Evolutionary conservation across 37 sponge, comb jelly and placozoan species (phyloP), one percentile per base, ranked within the genome.

Genomic region (Haliclona indistincta): DNA sequence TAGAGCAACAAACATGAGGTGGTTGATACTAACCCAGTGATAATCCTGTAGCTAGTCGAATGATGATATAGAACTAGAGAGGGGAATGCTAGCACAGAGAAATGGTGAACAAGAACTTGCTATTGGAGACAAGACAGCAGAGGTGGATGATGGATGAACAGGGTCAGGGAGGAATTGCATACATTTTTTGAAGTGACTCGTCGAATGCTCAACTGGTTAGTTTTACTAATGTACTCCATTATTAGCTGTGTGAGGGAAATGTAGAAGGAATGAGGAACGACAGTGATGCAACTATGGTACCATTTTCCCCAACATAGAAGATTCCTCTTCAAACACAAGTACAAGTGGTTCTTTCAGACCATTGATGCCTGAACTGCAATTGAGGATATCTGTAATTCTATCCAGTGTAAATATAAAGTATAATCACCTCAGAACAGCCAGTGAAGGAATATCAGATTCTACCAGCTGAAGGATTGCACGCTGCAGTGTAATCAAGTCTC

Each of bases 271-370:
- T n/a, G n/a, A n/a, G n/a, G n/a, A n/a, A n/a, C n/a, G n/a, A n/a
- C n/a, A n/a, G n/a, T n/a, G n/a, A n/a, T n/a, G n/a, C n/a, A n/a
- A n/a, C n/a, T n/a, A n/a, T n/a, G n/a, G n/a, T n/a, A n/a, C n/a
- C n/a, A n/a, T n/a, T 65, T 17, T 69, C 13, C 88, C 88, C 7
- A 90, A 19, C 28, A 62, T 76, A 5, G 91, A 90, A 13, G 61
- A 45, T 0, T 81, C 71, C 25, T 65, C 68, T 34, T 86, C 88
- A 75, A 90, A 85, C 13, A 81, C 62, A 22, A 90, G 62, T 2
- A 76, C 75, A 3, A 56, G 37, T 33, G 68, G 71, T 25, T 17
- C 56, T 49, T 64, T n/a, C n/a, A n/a, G n/a, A n/a, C n/a, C n/a
- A n/a, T n/a, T n/a, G n/a, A n/a, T n/a, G n/a, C n/a, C n/a, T n/a